Conservation (phyloP, 2,888 invertebrate genomes). For the Prosopocoilus inquinatus region DNA sequence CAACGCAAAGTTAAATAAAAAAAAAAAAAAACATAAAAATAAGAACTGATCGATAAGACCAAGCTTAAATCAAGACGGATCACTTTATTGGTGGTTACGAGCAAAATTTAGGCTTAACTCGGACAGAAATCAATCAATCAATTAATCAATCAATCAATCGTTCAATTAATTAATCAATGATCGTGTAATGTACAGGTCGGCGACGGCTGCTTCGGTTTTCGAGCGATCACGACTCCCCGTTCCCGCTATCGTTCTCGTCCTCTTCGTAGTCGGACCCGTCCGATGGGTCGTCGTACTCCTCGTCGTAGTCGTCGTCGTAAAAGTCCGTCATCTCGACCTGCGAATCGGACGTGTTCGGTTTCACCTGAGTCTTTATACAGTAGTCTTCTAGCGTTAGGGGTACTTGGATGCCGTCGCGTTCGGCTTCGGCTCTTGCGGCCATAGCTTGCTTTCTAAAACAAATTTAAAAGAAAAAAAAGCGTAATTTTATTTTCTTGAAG, state of each 20-base stretch:
- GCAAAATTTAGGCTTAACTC: no score
- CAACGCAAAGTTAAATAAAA: no score
- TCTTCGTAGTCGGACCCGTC: slow-evolving; percentile 76
- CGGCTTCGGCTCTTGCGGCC: slow-evolving; percentile 91
- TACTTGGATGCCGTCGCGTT: slow-evolving; percentile 94
- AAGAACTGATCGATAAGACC: no score
- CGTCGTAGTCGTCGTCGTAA: slow-evolving; percentile 92
- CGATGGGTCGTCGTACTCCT: slow-evolving; percentile 64
- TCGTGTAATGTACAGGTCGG: no score
- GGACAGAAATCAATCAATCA: no score
- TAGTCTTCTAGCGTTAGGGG: slow-evolving; percentile 98
- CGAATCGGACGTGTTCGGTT: slow-evolving; percentile 77
- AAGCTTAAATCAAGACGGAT: no score
- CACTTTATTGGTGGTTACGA: no score
- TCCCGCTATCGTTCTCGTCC: slow-evolving; percentile 88
- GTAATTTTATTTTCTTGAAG: no score
- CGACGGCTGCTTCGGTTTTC: not conserved
- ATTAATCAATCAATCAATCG: no score
- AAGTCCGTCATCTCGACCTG: slow-evolving; percentile 91
- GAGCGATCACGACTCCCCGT: slow-evolving; percentile 83
- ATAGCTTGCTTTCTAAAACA: slow-evolving; percentile 88
- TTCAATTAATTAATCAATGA: no score
- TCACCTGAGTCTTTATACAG: slow-evolving; percentile 90
- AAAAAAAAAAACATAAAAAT: no score
- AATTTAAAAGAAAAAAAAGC: no score